These are phyloP conservation scores for Ptychadena robeensis DNA, from an alignment of 2,797 vertebrate genomes.

Conservation along the genomic window DNA sequence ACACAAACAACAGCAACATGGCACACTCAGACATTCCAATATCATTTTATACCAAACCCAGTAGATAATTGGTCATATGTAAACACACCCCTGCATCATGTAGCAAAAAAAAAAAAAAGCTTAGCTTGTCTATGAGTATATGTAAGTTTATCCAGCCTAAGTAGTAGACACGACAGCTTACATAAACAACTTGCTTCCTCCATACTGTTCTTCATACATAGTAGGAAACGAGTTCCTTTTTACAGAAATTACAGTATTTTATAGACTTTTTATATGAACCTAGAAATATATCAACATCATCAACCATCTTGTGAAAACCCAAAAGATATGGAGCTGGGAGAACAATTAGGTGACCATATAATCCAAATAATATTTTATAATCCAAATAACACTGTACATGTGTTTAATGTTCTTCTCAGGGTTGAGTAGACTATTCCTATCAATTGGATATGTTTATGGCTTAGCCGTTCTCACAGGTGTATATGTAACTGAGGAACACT, in stretches of 20 bases:
- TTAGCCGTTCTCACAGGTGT: conserved; percentile 6
- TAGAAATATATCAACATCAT: not conserved
- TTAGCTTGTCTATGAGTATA: not conserved
- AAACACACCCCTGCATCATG: too few species aligned
- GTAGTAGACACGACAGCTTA: not conserved
- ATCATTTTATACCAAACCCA: too few species aligned
- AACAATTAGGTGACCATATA: not conserved
- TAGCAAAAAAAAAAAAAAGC: too few species aligned
- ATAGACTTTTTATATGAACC: not conserved
- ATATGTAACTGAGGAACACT: not conserved
- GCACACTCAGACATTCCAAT: too few species aligned
- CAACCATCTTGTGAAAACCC: not conserved
- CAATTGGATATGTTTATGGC: not conserved
- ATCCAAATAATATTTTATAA: not conserved
- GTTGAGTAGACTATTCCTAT: not conserved
- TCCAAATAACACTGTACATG: conserved; percentile 5
- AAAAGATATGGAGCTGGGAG: not conserved
- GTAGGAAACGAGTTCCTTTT: too few species aligned
- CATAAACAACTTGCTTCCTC: not conserved
- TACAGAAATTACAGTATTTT: too few species aligned
- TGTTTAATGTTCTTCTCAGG: not conserved
- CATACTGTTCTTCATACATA: not conserved
- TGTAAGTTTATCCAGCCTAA: too few species aligned
- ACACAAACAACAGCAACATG: not conserved
- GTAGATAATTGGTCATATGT: too few species aligned